Conservation (phyloP, 2,113 vertebrate genomes). For the Ceyx cyanopectus region DNA sequence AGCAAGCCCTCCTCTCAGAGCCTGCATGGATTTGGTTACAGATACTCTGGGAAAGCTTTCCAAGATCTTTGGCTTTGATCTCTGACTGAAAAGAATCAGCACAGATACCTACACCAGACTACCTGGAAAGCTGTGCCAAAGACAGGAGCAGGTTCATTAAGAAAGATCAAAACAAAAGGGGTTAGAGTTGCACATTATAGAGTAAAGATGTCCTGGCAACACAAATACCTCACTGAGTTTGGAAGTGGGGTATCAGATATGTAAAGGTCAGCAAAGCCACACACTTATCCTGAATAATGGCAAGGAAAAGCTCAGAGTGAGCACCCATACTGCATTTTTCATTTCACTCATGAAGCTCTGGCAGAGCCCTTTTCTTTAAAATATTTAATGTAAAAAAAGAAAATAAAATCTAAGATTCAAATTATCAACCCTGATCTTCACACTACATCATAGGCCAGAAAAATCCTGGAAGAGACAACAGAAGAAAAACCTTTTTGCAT, state of each 20-base stretch:
- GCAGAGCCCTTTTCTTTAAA: not conserved
- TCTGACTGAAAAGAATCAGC: not conserved
- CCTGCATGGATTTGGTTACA: not conserved
- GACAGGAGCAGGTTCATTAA: not conserved
- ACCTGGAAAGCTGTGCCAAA: not conserved
- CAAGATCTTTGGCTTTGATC: not conserved
- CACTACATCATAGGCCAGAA: not conserved
- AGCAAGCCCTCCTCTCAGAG: not conserved
- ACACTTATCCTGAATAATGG: not conserved
- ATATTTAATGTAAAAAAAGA: rapidly evolving
- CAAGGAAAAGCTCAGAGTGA: not conserved
- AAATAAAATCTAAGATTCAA: not conserved
- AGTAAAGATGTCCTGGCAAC: not conserved
- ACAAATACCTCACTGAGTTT: not conserved
- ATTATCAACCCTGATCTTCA: not conserved
- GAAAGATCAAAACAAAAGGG: not conserved
- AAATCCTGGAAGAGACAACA: not conserved
- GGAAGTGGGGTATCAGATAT: not conserved
- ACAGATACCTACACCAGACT: not conserved
- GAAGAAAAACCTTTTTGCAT: not conserved
- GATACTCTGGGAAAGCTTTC: not conserved
- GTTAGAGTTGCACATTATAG: not conserved
- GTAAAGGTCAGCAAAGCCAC: not conserved
- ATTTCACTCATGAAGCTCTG: not conserved
- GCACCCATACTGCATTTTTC: not conserved